A percentile compares a stretch with the other conserved stretches of the same genome.
Evolutionary conservation across 2,797 vertebrate species (phyloP).

Genomic region (Fratercula arctica): DNA sequence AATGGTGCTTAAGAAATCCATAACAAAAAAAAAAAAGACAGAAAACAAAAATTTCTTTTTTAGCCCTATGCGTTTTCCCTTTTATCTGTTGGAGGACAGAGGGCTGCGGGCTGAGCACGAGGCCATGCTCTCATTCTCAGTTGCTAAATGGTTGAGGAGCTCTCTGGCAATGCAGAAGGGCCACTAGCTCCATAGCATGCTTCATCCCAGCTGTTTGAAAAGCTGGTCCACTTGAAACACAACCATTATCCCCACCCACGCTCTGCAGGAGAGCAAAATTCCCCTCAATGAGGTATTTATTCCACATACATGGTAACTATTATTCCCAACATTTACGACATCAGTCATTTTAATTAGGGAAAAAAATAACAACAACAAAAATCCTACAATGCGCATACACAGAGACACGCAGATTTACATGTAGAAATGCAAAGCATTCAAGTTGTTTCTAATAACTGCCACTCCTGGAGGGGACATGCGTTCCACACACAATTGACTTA

Average conservation of each 20-base stretch:
- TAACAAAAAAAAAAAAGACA: neutral
- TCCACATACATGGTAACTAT: constrained; percentile 67
- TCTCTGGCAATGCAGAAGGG: neutral
- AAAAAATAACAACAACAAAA: neutral
- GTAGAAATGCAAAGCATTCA: constrained; percentile 55
- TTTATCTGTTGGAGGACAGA: neutral
- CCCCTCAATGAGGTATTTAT: constrained; percentile 57
- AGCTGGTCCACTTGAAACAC: constrained; percentile 38
- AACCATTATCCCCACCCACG: constrained; percentile 18
- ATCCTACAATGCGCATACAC: neutral
- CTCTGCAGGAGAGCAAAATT: constrained; percentile 36
- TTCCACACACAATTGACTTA: constrained; percentile 57
- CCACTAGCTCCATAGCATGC: neutral
- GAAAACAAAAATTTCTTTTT: neutral
- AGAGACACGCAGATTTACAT: neutral
- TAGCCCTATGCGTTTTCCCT: neutral
- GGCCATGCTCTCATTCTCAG: neutral
- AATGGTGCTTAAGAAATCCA: neutral
- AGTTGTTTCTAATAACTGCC: constrained; percentile 56
- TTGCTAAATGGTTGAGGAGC: neutral
- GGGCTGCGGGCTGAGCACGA: neutral
- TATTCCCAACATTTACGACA: constrained; percentile 58
- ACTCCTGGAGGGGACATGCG: constrained; percentile 51
- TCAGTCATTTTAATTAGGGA: constrained; percentile 41
- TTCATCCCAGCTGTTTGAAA: constrained; percentile 27